Base-by-base conservation (phyloP, 2,113 vertebrate species). In the Salvelinus fontinalis region DNA sequence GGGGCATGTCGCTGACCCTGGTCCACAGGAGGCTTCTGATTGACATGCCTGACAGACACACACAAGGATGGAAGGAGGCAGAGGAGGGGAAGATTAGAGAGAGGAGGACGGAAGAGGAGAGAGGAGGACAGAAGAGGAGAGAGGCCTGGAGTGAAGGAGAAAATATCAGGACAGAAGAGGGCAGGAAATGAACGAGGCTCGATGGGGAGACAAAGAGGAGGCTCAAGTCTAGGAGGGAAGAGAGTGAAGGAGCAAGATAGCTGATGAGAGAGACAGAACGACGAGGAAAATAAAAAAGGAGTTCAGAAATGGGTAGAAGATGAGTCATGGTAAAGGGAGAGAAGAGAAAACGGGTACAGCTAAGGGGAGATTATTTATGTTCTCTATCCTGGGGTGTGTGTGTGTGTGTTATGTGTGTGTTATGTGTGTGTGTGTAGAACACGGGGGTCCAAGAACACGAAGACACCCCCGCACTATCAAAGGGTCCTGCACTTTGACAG, bases 401-500 rank as follows among this genome's bases (percentile, higher is more conserved):
- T 70, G 49, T 48, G 44, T 67, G 79, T 49, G 80, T 78, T 34
- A 5, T 34, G 31, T 34, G 31, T 34, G 31, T 34, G 31, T 34
- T 34, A 5, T 34, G 31, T 54, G 49, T 57, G 26, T 77, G 6
- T 59, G 60, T 59, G 54, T 60, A 22, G 34, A 13, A 4, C 18
- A 18, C 31, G 5, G 22, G 67, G 51, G 73, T 54, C 81, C 71
- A 71, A 75, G 79, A 69, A 62, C 59, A 22, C 60, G 66, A 34
- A 54, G 74, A 75, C 26, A 13, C 65, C 44, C 74, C 22, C 22
- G 6, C 70, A 39, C 27, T 76, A 79, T 84, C 82, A 81, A 79
- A 81, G 79, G 79, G 81, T 82, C 77, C 77, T 74, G 73, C 70
- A 67, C 67, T 78, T 85, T 75, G 75, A 89, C 88, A 89, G 86